Percentiles rank a stretch among this genome's conserved stretches.
These are phyloP conservation scores for Vulpes ferrilata DNA, from an alignment of 2,113 vertebrate genomes.

Conservation along the genomic window DNA sequence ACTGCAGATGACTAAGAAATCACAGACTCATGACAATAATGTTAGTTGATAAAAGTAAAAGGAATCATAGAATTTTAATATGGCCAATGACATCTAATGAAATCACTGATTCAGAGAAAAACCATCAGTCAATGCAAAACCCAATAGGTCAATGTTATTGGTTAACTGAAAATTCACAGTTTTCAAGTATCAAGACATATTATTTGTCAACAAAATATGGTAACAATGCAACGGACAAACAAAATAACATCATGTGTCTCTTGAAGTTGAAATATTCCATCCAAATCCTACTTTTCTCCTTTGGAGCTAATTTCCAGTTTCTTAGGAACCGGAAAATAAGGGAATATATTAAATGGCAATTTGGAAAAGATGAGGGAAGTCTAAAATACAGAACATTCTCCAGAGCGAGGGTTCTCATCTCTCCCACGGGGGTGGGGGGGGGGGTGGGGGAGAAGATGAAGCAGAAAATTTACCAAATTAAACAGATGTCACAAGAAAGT, in stretches of 20 bases:
- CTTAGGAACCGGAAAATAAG: background rate
- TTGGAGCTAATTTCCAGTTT: background rate
- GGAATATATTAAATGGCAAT: background rate
- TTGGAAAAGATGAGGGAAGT: background rate
- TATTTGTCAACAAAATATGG: background rate
- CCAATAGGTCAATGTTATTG: background rate
- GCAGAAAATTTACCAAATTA: background rate
- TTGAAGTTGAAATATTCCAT: background rate
- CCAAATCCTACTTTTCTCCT: background rate
- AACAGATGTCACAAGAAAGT: background rate
- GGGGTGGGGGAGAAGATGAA: too few species aligned
- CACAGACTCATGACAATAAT: background rate
- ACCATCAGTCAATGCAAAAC: background rate
- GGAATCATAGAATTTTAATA: background rate
- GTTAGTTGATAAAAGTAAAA: background rate
- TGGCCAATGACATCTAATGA: background rate
- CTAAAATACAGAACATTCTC: background rate
- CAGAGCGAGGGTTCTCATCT: background rate
- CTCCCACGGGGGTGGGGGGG: too few species aligned
- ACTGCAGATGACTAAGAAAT: background rate
- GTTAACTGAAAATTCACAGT: background rate
- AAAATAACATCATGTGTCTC: background rate
- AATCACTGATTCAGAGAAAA: background rate
- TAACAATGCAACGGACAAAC: background rate
- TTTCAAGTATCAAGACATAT: background rate